phyloP scores from a whole-genome alignment of 2,113 vertebrate species.

The Pionites leucogaster region DNA sequence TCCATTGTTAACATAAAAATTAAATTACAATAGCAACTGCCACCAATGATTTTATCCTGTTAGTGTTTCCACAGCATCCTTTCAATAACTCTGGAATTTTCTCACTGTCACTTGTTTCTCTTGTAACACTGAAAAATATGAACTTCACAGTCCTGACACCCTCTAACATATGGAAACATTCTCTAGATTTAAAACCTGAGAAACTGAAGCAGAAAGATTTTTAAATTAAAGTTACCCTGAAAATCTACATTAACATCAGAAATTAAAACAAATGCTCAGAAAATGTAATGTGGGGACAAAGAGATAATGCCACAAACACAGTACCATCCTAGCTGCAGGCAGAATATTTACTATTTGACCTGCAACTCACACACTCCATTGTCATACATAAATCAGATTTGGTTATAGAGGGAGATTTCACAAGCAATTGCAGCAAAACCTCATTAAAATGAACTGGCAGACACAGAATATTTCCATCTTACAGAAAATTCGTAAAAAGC shows the following conservation, averaged over 20 bases:
- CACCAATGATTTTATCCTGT: not conserved
- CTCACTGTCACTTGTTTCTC: not conserved
- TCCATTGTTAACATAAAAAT: not conserved
- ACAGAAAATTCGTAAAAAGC: constrained; percentile 31
- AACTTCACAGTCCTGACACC: not conserved
- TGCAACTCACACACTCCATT: not conserved
- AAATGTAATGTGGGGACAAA: not conserved
- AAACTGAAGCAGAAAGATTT: not conserved
- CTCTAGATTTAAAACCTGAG: not conserved
- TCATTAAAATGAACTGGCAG: constrained; percentile 53
- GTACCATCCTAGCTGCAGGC: not conserved
- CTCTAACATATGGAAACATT: not conserved
- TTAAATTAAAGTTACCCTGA: not conserved
- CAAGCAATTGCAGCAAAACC: constrained; percentile 38
- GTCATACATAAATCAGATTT: constrained; percentile 44
- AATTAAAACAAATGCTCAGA: not conserved
- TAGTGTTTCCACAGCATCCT: not conserved
- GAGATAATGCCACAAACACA: not conserved
- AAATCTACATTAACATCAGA: not conserved
- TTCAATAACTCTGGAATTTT: not conserved
- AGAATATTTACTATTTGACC: constrained; percentile 38
- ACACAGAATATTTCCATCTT: constrained; percentile 27
- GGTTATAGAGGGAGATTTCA: constrained; percentile 4
- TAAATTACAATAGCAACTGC: not conserved
- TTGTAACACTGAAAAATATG: not conserved